Evolutionary conservation across 2,113 vertebrate species (phyloP).

Genomic region (Paratilapia polleni): DNA sequence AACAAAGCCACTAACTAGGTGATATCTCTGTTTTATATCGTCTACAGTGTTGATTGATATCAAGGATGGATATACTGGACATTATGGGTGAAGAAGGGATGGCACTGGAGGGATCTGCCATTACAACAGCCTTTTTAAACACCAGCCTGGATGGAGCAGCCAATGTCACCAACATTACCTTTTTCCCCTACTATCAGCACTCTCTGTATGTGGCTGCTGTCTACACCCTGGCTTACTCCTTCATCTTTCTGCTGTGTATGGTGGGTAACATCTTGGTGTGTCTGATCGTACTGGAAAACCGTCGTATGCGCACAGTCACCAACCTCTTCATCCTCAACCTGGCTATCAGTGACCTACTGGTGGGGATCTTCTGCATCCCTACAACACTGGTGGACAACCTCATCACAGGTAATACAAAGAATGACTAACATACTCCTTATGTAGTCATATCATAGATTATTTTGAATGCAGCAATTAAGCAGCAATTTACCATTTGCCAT

Average conservation of each 20-base stretch:
- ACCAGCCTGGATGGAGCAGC: conserved; percentile 11
- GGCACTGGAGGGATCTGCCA: conserved; percentile 53
- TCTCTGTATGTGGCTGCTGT: conserved; percentile 75
- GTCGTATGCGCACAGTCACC: conserved; percentile 83
- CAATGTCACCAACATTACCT: conserved; percentile 71
- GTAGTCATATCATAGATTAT: neutral
- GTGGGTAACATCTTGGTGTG: conserved; percentile 85
- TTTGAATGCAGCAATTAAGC: neutral
- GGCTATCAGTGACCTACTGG: conserved; percentile 85
- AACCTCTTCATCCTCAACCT: conserved; percentile 87
- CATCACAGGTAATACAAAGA: conserved; percentile 78
- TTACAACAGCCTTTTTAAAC: conserved; percentile 33
- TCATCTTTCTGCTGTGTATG: conserved; percentile 86
- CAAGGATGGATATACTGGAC: conserved; percentile 57
- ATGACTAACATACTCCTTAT: neutral
- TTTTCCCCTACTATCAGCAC: conserved; percentile 83
- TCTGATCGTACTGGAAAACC: conserved; percentile 82
- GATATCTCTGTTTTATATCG: neutral
- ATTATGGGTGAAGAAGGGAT: conserved; percentile 22
- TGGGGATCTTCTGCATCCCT: conserved; percentile 87
- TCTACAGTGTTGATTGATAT: neutral
- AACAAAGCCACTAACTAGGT: neutral
- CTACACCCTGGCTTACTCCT: conserved; percentile 81
- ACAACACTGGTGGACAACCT: conserved; percentile 86
- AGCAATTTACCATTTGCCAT: neutral